Evolutionary conservation across 2,888 invertebrate species (phyloP), one percentile per base, ranked within the genome.

Genomic region (Dryocosmus kuriphilus): DNA sequence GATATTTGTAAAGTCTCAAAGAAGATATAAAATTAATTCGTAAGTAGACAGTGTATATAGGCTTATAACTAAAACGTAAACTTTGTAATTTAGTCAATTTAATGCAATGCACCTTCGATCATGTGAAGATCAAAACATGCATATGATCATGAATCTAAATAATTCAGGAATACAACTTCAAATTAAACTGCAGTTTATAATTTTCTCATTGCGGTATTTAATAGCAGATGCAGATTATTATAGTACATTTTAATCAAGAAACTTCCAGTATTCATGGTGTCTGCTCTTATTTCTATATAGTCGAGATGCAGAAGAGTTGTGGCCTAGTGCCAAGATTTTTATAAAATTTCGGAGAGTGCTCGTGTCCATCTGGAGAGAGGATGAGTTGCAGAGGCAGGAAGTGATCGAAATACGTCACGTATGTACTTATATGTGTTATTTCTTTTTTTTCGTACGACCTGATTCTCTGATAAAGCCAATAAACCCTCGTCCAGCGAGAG

Each of bases 401-500:
- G 22, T 24, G 65, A 65, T 65, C 65, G 41, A 65, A 24, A 65
- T 27, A 24, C 16, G 65, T 71, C 30, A 14, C 14, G n/a, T 32
- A 46, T 51, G 41, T 71, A 38, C 30, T 6, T 27, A 62, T 46
- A 65, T 55, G 55, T 55, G 65, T 74, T 67, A 74, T 65, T 74
- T 79, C 11, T 79, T 77, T 81, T 82, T 82, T 80, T 79, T 82
- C 76, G 77, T 77, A 75, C 81, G 77, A 81, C 79, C 82, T 76
- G 84, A 86, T 86, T 84, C 83, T 82, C 84, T 82, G 83, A 85
- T 85, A 88, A 88, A 88, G 87, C 87, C 88, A 89, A 88, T 89
- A 89, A 89, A 89, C 89, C 88, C 88, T 87, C 86, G 89, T 88
- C 89, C 88, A 88, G 84, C 82, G 84, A 84, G 82, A 84, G 83